A percentile compares a stretch with the other conserved stretches of the same genome.
phyloP scores from a whole-genome alignment of 2,113 vertebrate species.

The Atherinomorus stipes region DNA sequence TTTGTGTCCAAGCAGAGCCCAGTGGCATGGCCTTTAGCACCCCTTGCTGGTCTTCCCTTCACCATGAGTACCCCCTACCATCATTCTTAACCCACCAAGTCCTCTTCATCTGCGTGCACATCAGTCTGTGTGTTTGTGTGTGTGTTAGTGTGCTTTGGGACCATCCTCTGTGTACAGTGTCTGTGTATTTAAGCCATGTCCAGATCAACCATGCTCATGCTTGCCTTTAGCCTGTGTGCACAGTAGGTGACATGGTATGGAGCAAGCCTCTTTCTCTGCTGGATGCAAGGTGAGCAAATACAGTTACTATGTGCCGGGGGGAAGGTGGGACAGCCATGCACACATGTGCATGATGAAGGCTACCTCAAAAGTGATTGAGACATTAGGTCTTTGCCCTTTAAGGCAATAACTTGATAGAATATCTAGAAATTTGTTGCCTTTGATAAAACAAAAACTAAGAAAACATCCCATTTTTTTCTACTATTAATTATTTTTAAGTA shows the following conservation, averaged over 20 bases:
- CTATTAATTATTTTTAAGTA: too few relatives aligned
- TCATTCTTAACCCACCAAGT: constrained; percentile 60
- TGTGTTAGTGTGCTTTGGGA: constrained; percentile 41
- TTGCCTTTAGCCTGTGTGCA: constrained; percentile 59
- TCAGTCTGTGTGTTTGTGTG: constrained; percentile 40
- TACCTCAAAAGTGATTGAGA: constrained; percentile 16
- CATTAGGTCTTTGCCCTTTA: not conserved
- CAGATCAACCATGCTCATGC: constrained; percentile 46
- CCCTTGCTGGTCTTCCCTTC: constrained; percentile 63
- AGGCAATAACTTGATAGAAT: constrained; percentile 9
- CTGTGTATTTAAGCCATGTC: constrained; percentile 66
- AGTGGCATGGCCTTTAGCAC: constrained; percentile 74
- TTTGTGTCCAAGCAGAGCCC: constrained; percentile 70
- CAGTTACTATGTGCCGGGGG: constrained; percentile 15
- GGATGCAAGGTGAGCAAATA: constrained; percentile 57
- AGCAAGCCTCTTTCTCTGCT: constrained; percentile 51
- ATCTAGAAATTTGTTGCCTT: not conserved
- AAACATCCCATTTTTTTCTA: not conserved
- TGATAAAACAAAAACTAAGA: not conserved
- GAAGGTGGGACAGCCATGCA: not conserved
- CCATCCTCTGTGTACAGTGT: constrained; percentile 52
- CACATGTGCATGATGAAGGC: not conserved
- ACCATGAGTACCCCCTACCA: constrained; percentile 59
- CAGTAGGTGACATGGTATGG: constrained; percentile 53
- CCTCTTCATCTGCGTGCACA: constrained; percentile 55